These are phyloP conservation scores for Cherax quadricarinatus DNA, from an alignment of 1,140 invertebrate species.

Conservation along the genomic window DNA sequence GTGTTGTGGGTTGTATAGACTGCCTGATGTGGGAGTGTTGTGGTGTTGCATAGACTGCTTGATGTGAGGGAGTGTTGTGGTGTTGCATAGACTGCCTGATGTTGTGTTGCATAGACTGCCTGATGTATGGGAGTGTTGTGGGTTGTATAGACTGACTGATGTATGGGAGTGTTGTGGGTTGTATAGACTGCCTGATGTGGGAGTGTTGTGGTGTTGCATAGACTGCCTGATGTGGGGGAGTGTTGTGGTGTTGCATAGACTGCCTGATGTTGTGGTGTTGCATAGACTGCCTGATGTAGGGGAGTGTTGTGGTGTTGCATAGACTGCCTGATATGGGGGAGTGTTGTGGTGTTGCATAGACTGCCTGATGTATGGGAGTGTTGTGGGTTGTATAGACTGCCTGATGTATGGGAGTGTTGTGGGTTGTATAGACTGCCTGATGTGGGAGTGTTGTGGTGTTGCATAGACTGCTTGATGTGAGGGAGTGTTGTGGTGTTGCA, in stretches of 20 bases:
- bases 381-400: background rate
- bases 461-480: background rate
- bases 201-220: constrained; percentile 53
- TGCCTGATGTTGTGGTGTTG: too few relatives aligned
- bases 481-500: background rate
- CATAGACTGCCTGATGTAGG: too few relatives aligned
- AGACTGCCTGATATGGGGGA: background rate
- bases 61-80: constrained; percentile 3
- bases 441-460: constrained; percentile 5
- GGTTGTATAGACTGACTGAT: background rate
- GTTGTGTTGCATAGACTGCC: background rate
- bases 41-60: constrained; percentile 41
- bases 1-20: background rate
- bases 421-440: constrained; percentile 37
- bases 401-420: background rate
- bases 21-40: background rate
- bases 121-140: background rate
- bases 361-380: too few relatives aligned
- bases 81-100: background rate
- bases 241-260: background rate
- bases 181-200: background rate
- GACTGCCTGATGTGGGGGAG: constrained; percentile 24
- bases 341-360: background rate
- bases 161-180: background rate
- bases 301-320: background rate